phyloP scores from a whole-genome alignment of 2,113 vertebrate genomes.

The Actenoides lindsayi region DNA sequence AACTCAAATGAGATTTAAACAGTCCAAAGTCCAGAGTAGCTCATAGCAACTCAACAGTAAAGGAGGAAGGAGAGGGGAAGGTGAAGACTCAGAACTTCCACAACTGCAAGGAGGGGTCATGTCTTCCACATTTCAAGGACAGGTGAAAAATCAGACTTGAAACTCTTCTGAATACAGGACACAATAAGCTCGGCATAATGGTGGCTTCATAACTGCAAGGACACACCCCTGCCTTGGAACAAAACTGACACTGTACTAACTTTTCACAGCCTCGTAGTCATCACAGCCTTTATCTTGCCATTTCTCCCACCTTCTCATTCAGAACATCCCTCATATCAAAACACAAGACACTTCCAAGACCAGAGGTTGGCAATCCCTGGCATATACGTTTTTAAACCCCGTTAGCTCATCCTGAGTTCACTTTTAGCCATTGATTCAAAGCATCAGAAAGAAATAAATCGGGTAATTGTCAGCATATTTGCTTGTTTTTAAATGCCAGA shows the following conservation, averaged over 20 bases:
- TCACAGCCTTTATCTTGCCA: not conserved
- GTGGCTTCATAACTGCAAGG: not conserved
- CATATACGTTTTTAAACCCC: not conserved
- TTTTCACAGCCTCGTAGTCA: not conserved
- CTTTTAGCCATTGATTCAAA: not conserved
- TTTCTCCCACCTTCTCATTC: not conserved
- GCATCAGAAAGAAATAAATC: not conserved
- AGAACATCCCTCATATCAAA: not conserved
- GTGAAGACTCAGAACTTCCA: not conserved
- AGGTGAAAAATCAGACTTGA: not conserved
- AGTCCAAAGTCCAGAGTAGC: not conserved
- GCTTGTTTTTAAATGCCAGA: not conserved
- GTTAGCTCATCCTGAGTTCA: not conserved
- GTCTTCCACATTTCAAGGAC: not conserved
- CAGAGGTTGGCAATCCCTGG: not conserved
- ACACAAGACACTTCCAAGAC: not conserved
- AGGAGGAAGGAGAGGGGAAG: not conserved
- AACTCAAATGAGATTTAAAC: not conserved
- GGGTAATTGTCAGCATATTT: not conserved
- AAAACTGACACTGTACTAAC: not conserved
- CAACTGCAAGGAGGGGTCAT: not conserved
- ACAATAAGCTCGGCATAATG: not conserved
- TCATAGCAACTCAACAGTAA: accelerated
- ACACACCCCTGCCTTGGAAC: not conserved
- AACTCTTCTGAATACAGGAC: not conserved